Percentiles rank a stretch among this genome's conserved stretches.
These are phyloP conservation scores for Eretmocerus hayati DNA, from an alignment of 2,888 invertebrate species.

Conservation along the genomic window DNA sequence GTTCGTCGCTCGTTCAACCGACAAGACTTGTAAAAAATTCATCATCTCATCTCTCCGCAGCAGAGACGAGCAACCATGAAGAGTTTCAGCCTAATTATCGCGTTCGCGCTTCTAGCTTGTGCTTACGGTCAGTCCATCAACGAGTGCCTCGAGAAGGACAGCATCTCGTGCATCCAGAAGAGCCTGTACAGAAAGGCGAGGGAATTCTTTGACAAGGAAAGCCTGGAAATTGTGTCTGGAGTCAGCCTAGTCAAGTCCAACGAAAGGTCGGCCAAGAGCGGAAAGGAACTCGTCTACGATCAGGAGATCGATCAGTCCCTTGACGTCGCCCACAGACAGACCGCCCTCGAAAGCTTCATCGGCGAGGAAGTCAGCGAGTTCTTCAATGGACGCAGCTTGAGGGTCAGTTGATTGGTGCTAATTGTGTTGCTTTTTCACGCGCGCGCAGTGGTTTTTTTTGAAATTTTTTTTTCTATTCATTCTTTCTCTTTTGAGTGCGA, in stretches of 20 bases:
- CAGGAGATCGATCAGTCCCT: conserved; percentile 49
- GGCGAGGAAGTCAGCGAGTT: conserved; percentile 51
- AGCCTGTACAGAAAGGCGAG: conserved; percentile 54
- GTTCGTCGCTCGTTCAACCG: conserved; percentile 17
- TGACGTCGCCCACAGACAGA: conserved; percentile 51
- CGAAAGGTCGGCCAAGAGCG: conserved; percentile 46
- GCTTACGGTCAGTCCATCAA: conserved; percentile 46
- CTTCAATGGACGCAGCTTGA: conserved; percentile 51
- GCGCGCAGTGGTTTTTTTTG: too few relatives aligned
- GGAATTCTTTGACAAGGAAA: conserved; percentile 55
- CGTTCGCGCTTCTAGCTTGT: conserved; percentile 30
- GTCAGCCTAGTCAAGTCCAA: conserved; percentile 48
- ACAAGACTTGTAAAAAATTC: conserved; percentile 8
- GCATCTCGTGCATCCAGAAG: conserved; percentile 59
- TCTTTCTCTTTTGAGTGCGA: too few relatives aligned
- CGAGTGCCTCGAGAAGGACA: conserved; percentile 56
- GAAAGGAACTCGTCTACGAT: conserved; percentile 48
- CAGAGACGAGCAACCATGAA: conserved; percentile 26
- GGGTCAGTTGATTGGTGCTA: too few relatives aligned
- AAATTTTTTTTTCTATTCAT: too few relatives aligned
- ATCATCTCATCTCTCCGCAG: neutral
- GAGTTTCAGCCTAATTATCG: conserved; percentile 27
- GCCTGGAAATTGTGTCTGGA: conserved; percentile 53
- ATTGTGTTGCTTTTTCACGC: too few relatives aligned
- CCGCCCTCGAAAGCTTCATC: conserved; percentile 54